A percentile compares a stretch with the other conserved stretches of the same genome.
Evolutionary conservation across 2,797 vertebrate species (phyloP).

Genomic region (Epinephelus awoara): DNA sequence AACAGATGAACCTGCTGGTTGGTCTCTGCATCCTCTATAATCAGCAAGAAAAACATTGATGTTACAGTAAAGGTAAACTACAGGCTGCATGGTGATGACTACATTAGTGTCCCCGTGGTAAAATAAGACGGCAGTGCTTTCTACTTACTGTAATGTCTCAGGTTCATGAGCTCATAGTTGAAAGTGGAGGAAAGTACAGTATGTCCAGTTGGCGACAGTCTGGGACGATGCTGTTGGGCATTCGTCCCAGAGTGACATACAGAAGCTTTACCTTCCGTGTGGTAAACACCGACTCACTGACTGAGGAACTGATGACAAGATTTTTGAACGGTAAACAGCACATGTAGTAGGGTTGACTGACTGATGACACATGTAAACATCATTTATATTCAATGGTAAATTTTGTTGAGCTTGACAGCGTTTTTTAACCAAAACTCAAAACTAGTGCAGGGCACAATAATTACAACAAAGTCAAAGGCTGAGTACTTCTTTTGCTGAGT

Average conservation of each 20-base stretch:
- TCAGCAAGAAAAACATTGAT: slow-evolving; percentile 20
- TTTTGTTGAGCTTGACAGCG: neutral
- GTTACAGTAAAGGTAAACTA: slow-evolving; percentile 24
- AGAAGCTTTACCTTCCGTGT: slow-evolving; percentile 39
- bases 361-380: neutral
- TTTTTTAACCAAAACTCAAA: neutral
- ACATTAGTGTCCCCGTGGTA: slow-evolving; percentile 4
- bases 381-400: neutral
- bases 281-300: slow-evolving; percentile 46
- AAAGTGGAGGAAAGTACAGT: slow-evolving; percentile 41
- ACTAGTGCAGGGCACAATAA: neutral
- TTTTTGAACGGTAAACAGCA: slow-evolving; percentile 17
- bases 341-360: neutral
- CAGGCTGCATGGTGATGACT: slow-evolving; percentile 15
- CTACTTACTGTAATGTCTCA: slow-evolving; percentile 31
- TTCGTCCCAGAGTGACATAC: slow-evolving; percentile 15
- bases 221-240: slow-evolving; percentile 9
- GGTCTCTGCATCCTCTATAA: slow-evolving; percentile 9
- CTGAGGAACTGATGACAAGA: neutral
- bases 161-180: slow-evolving; percentile 35
- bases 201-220: slow-evolving; percentile 47
- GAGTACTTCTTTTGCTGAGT: slow-evolving; percentile 34
- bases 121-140: slow-evolving; percentile 23
- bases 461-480: slow-evolving; percentile 15
- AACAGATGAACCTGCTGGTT: slow-evolving; percentile 14